phyloP scores from a whole-genome alignment of 2,797 vertebrate species.

The Falco peregrinus region DNA sequence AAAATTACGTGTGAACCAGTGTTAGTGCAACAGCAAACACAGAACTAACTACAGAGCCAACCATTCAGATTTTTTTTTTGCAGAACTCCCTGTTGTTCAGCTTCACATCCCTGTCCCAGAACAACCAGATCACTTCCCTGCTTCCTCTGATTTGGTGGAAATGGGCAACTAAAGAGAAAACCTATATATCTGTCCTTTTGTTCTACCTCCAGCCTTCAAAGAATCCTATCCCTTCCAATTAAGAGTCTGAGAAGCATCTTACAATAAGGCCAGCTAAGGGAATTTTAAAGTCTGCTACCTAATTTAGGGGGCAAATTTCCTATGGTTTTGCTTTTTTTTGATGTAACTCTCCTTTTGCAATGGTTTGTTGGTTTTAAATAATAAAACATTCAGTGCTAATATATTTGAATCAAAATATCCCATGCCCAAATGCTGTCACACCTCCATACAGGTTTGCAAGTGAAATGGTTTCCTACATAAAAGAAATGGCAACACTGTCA shows the following conservation, averaged over 20 bases:
- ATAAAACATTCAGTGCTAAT: neutral
- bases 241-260: neutral
- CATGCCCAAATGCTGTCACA: neutral
- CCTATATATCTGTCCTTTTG: neutral
- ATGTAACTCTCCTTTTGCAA: neutral
- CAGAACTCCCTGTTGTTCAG: neutral
- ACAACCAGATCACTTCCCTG: neutral
- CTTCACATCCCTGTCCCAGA: neutral
- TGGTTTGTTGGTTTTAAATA: neutral
- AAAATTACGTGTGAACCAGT: neutral
- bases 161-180: neutral
- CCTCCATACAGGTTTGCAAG: neutral
- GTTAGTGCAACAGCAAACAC: neutral
- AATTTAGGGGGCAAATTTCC: neutral
- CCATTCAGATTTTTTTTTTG: neutral
- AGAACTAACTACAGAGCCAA: neutral
- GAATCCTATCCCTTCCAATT: neutral
- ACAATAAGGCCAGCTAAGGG: neutral
- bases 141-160: neutral
- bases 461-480: neutral
- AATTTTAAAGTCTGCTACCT: neutral
- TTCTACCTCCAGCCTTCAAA: neutral
- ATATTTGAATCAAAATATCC: neutral
- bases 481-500: neutral
- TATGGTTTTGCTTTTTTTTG: neutral